phyloP scores from a whole-genome alignment of 2,888 invertebrate genomes.

The Lamproptera curius region DNA sequence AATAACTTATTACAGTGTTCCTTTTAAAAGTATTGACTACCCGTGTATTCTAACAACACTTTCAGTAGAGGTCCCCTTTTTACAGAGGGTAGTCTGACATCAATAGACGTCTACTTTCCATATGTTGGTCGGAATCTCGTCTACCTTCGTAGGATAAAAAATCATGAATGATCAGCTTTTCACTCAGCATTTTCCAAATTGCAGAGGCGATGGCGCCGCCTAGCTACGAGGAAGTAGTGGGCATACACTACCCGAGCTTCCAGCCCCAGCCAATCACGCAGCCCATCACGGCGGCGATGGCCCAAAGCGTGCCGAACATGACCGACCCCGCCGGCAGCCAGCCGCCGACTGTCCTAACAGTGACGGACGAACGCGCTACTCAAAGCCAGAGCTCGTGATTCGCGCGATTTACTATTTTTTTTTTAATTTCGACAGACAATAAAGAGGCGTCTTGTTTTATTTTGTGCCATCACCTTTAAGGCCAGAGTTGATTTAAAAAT shows the following conservation, averaged over 20 bases:
- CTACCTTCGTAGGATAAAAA: too few relatives aligned
- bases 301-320: slow-evolving; percentile 31
- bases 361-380: slow-evolving; percentile 13
- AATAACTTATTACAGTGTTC: too few relatives aligned
- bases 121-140: too few relatives aligned
- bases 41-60: too few relatives aligned
- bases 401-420: too few relatives aligned
- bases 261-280: slow-evolving; percentile 55
- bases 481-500: too few relatives aligned
- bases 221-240: slow-evolving; percentile 70
- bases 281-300: slow-evolving; percentile 57
- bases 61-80: too few relatives aligned
- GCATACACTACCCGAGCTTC: slow-evolving; percentile 60
- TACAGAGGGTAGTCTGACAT: too few relatives aligned
- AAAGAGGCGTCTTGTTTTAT: slow-evolving; percentile 1
- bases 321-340: background rate
- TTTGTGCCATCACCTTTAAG: background rate
- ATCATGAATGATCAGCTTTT: too few relatives aligned
- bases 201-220: slow-evolving; percentile 70
- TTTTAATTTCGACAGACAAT: slow-evolving; percentile 17
- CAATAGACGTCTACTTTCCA: too few relatives aligned
- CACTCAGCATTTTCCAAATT: slow-evolving; percentile 33
- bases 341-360: slow-evolving; percentile 11
- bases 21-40: too few relatives aligned
- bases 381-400: slow-evolving; percentile 23